These are phyloP conservation scores for Trypoxylus dichotomus DNA, from an alignment of 1,140 invertebrate species.

Conservation along the genomic window DNA sequence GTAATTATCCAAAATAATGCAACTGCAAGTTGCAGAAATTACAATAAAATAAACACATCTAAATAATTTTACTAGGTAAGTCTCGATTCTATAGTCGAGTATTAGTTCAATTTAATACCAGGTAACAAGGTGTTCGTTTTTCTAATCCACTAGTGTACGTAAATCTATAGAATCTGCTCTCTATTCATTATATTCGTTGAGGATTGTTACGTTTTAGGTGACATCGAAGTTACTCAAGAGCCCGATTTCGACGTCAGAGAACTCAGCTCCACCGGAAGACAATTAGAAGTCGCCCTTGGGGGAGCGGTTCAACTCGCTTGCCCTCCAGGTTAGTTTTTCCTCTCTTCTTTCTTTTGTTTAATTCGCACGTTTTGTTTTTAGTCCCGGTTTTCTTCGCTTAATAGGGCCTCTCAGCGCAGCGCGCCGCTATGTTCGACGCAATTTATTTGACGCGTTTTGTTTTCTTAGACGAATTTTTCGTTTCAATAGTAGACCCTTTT, in stretches of 20 bases:
- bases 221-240: constrained; percentile 62
- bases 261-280: constrained; percentile 58
- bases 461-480: neutral
- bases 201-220: constrained; percentile 55
- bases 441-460: constrained; percentile 26
- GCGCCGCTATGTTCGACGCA: neutral
- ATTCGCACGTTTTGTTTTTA: constrained; percentile 30
- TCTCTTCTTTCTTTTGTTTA: constrained; percentile 20
- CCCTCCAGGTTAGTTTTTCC: constrained; percentile 63
- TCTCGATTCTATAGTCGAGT: no score
- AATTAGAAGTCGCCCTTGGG: constrained; percentile 78
- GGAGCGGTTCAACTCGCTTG: constrained; percentile 83
- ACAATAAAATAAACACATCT: no score
- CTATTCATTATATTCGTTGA: neutral
- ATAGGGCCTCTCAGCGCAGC: neutral
- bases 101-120: no score
- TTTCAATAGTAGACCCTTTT: neutral
- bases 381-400: constrained; percentile 3
- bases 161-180: neutral
- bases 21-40: no score
- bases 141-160: no score
- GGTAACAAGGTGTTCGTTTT: no score
- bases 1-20: no score
- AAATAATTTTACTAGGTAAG: no score
- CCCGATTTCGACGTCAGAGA: constrained; percentile 55